These are phyloP conservation scores for Penaeus chinensis DNA, from an alignment of 1,140 invertebrate species.

Conservation along the genomic window DNA sequence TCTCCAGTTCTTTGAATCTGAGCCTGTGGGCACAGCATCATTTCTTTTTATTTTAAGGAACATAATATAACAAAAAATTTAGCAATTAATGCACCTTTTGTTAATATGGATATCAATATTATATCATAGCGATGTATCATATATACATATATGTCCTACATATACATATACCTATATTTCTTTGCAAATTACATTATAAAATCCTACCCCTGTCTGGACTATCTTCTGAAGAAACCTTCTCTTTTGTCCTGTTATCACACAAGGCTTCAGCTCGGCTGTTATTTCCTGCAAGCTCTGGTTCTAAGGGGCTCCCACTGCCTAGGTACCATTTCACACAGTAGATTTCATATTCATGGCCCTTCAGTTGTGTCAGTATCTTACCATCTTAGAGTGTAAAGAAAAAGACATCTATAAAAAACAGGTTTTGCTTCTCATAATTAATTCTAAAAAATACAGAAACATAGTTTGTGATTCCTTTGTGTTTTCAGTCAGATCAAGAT, in stretches of 20 bases:
- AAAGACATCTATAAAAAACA: neutral
- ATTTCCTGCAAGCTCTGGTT: neutral
- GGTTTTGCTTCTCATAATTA: neutral
- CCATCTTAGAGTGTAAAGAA: constrained; percentile 39
- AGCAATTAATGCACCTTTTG: no score
- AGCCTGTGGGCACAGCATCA: neutral
- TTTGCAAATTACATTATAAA: no score
- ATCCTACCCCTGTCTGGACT: constrained; percentile 16
- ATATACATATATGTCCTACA: neutral
- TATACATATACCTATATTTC: no score
- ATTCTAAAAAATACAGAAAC: neutral
- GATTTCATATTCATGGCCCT: constrained; percentile 50
- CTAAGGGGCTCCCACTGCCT: constrained; percentile 40
- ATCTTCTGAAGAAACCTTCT: neutral
- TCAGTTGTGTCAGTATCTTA: constrained; percentile 38
- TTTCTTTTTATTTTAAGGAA: neutral
- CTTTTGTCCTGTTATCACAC: neutral
- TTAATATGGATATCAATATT: no score
- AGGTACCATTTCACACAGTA: constrained; percentile 59
- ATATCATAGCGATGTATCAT: no score
- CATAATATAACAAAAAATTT: no score
- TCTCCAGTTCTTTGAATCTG: neutral
- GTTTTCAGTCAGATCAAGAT: no score
- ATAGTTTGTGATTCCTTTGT: no score
- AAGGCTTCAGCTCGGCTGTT: constrained; percentile 26